phyloP scores from a whole-genome alignment of 1,140 invertebrate species.

The Drosophila paulistorum region DNA sequence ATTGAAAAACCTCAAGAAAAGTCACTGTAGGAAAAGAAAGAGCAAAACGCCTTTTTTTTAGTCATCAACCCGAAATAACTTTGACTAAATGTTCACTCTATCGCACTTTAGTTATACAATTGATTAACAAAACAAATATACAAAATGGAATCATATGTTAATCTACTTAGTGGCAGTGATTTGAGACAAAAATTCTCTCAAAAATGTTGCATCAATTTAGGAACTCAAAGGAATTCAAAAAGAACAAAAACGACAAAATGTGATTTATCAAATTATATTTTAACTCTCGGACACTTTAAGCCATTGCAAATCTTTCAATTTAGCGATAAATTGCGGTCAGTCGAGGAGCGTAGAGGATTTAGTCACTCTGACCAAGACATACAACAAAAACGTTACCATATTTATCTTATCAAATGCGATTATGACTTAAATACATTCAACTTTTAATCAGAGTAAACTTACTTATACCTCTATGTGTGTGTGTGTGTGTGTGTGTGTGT shows the following conservation, averaged over 20 bases:
- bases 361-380: constrained; percentile 5
- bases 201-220: not conserved
- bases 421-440: constrained; percentile 10
- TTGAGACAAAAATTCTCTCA: too few relatives aligned
- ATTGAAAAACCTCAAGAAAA: not conserved
- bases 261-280: constrained; percentile 15
- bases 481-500: not conserved
- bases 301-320: not conserved
- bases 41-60: not conserved
- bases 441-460: not conserved
- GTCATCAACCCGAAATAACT: not conserved
- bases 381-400: constrained; percentile 3
- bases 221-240: not conserved
- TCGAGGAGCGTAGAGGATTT: constrained; percentile 8
- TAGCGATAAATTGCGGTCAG: constrained; percentile 18
- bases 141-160: too few relatives aligned
- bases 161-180: too few relatives aligned
- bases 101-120: not conserved
- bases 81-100: not conserved
- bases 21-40: not conserved
- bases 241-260: not conserved
- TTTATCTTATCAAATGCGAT: constrained; percentile 17
- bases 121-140: not conserved
- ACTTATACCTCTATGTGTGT: not conserved
- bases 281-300: not conserved